Evolutionary conservation across 2,888 invertebrate genomes (phyloP), one percentile per base, ranked within the genome.

Genomic region (Halictus quadricinctus): DNA sequence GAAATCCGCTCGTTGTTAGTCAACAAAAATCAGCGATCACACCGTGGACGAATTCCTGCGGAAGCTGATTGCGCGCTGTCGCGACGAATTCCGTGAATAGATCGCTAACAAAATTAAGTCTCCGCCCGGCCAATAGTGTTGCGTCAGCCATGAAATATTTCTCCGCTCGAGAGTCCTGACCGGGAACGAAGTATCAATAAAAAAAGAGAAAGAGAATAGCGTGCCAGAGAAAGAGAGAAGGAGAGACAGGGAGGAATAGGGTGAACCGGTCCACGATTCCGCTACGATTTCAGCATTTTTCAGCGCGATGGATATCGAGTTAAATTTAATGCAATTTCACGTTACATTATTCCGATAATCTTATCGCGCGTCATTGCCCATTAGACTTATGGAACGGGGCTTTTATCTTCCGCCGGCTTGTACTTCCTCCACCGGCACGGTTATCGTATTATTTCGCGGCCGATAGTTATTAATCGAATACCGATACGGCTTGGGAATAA

Each of bases 341-440:
- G 89, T 89, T 89, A 88, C 89, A 89, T 89, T 89, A 89, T 89
- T 89, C 87, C 87, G 89, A 88, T 89, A 89, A 89, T 88, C 88
- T 89, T 89, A 89, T 89, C 88, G 89, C 85, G 89, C 87, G 83
- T 89, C 88, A 88, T 88, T 89, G 89, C 87, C 89, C 82, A 82
- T 89, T 86, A 89, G 85, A 88, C 84, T 89, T 83, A 85, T 79
- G 85, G 85, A 83, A 82, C 36, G 36, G 88, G 75, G 89, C 89
- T 88, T 89, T 89, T 88, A 88, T 85, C 89, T 84, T 88, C 81
- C 80, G 74, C 80, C 64, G 73, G 76, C 73, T 83, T 64, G 73
- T 70, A 76, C 70, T 80, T 73, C 81, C 72, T 72, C 46, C 81
- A 80, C 46, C 81, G 80, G 50, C 54, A 83, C 81, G 82, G 84